Conservation (phyloP, 2,113 vertebrate genomes). For the Proterorhinus semilunaris region DNA sequence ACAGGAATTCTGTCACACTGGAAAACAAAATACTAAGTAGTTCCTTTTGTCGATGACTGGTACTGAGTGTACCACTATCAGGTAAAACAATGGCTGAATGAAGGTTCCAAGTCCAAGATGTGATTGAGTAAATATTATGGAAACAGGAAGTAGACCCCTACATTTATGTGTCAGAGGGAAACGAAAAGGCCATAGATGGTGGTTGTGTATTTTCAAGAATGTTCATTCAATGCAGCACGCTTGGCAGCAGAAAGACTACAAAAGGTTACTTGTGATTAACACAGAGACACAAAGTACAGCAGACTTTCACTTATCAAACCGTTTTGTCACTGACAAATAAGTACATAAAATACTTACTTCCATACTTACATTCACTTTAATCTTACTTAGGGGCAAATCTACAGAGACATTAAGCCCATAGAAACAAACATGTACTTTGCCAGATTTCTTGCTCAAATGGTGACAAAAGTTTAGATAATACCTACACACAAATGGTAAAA, state of each 20-base stretch:
- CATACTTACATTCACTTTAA: too few relatives aligned
- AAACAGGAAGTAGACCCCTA: slow-evolving; percentile 48
- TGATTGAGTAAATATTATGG: slow-evolving; percentile 38
- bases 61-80: slow-evolving; percentile 26
- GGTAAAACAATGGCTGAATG: slow-evolving; percentile 62
- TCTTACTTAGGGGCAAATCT: too few relatives aligned
- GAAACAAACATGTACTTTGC: too few relatives aligned
- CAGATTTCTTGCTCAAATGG: neutral
- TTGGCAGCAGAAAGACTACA: slow-evolving; percentile 23
- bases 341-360: too few relatives aligned
- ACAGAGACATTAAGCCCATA: too few relatives aligned
- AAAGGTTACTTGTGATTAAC: slow-evolving; percentile 40
- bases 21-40: slow-evolving; percentile 51
- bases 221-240: slow-evolving; percentile 25
- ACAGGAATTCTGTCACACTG: slow-evolving; percentile 51
- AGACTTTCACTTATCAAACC: neutral
- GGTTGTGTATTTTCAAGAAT: slow-evolving; percentile 36
- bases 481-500: neutral
- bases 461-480: neutral
- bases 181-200: neutral
- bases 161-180: slow-evolving; percentile 30
- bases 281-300: neutral
- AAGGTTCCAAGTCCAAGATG: slow-evolving; percentile 25
- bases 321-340: neutral
- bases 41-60: slow-evolving; percentile 33